phyloP scores from a whole-genome alignment of 1,140 invertebrate species.

The Aricia agestis region DNA sequence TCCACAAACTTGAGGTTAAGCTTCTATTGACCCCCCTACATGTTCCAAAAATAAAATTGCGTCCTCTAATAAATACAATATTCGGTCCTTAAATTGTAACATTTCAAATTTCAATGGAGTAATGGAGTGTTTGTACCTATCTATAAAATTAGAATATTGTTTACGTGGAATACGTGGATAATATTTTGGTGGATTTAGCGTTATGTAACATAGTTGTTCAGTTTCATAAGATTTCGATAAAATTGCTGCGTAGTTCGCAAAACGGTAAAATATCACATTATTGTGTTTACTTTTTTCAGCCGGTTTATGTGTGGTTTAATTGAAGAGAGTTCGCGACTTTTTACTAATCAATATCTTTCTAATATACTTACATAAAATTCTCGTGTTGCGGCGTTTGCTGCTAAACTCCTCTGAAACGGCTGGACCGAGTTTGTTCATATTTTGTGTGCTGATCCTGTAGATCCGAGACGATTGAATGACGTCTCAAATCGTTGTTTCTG shows the following conservation, averaged over 20 bases:
- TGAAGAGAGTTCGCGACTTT: neutral
- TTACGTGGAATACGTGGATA: neutral
- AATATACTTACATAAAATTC: neutral
- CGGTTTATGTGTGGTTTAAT: neutral
- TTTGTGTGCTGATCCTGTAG: too few relatives aligned
- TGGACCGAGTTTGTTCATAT: too few relatives aligned
- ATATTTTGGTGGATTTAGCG: neutral
- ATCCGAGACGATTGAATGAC: too few relatives aligned
- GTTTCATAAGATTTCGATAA: constrained; percentile 4
- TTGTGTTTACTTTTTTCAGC: constrained; percentile 11
- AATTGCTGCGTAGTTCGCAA: constrained; percentile 8
- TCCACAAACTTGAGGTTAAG: too few relatives aligned
- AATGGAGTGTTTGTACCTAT: too few relatives aligned
- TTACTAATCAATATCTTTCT: neutral
- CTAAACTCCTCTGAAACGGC: too few relatives aligned
- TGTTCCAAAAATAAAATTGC: too few relatives aligned
- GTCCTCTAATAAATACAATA: too few relatives aligned
- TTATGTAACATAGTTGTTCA: constrained; percentile 8
- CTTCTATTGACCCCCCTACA: too few relatives aligned
- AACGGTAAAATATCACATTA: neutral
- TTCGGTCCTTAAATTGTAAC: too few relatives aligned
- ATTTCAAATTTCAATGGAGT: too few relatives aligned
- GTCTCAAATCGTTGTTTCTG: too few relatives aligned
- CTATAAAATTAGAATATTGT: constrained; percentile 2
- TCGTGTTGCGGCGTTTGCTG: neutral